These are phyloP conservation scores for Clostera curtula DNA, from an alignment of 2,888 invertebrate species.

Conservation along the genomic window DNA sequence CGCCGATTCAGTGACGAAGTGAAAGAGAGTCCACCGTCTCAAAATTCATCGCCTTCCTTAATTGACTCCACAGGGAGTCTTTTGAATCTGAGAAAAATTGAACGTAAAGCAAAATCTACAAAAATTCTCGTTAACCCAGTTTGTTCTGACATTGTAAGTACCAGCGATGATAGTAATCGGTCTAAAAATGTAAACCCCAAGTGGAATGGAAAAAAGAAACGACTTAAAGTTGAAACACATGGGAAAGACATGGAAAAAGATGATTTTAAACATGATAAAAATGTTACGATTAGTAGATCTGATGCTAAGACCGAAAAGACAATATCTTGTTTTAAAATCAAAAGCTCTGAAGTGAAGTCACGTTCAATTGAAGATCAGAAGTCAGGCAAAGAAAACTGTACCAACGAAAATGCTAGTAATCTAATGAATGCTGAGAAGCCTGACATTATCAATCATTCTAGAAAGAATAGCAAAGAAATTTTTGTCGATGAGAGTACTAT, in stretches of 20 bases:
- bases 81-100: constrained; percentile 61
- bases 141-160: constrained; percentile 55
- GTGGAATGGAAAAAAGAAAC: constrained; percentile 68
- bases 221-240: constrained; percentile 46
- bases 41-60: constrained; percentile 47
- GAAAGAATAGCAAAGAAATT: constrained; percentile 46
- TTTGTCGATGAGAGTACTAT: constrained; percentile 51
- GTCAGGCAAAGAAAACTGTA: constrained; percentile 57
- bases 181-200: constrained; percentile 48
- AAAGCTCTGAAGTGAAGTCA: constrained; percentile 59
- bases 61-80: constrained; percentile 50
- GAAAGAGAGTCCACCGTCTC: constrained; percentile 47
- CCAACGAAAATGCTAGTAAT: constrained; percentile 62
- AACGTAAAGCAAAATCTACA: constrained; percentile 63
- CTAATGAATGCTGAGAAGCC: constrained; percentile 48
- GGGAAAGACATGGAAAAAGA: constrained; percentile 33
- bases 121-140: constrained; percentile 68
- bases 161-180: constrained; percentile 61
- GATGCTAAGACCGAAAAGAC: constrained; percentile 59
- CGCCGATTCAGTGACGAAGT: constrained; percentile 43
- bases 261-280: constrained; percentile 41
- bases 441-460: constrained; percentile 59
- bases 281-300: constrained; percentile 49
- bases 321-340: constrained; percentile 68
- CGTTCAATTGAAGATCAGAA: constrained; percentile 52